Base-by-base conservation (phyloP, 35 echinoderm and acorn worm genomes). In the Anneissia japonica region DNA sequence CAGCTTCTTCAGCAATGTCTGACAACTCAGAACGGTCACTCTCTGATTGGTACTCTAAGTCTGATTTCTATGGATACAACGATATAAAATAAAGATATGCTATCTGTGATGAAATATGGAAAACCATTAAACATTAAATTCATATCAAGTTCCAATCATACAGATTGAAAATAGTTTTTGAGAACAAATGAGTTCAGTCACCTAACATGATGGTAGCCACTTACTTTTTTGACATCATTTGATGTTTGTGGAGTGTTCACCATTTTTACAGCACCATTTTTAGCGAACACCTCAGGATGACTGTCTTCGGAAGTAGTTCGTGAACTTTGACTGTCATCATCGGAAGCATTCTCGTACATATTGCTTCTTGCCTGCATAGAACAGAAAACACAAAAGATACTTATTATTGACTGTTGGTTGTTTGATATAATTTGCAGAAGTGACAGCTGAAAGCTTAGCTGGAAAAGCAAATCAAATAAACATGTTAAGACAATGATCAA, bases 21-120 rank as follows among this genome's bases (percentile, higher is more conserved):
- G 96, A 99, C 0, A 99, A 77, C 77, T 99, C 95, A 10, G 95
- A 98, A 7, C 92, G 85, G 16, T 98, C 96, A 37, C 96, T 99
- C 31, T 97, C 94, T 36, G 94, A 97, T 46, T 83, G 46, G 31
- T 92, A 93, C 80, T 97, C 94, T 1, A 64, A 19, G 14, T 43
- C 40, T 43, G 40, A 9, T 64, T 64, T 64, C 51, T 64, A 26
- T 12, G n/a, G n/a, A n/a, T n/a, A n/a, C n/a, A n/a, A n/a, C n/a
- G n/a, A n/a, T n/a, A n/a, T n/a, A n/a, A n/a, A n/a, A n/a, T n/a
- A n/a, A n/a, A n/a, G n/a, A n/a, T n/a, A n/a, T n/a, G n/a, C n/a
- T n/a, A n/a, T n/a, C n/a, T n/a, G n/a, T n/a, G n/a, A n/a, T n/a
- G n/a, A n/a, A n/a, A n/a, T n/a, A n/a, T n/a, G n/a, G n/a, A n/a